These are phyloP conservation scores for Bucorvus abyssinicus DNA, from an alignment of 2,797 vertebrate genomes.

Conservation along the genomic window DNA sequence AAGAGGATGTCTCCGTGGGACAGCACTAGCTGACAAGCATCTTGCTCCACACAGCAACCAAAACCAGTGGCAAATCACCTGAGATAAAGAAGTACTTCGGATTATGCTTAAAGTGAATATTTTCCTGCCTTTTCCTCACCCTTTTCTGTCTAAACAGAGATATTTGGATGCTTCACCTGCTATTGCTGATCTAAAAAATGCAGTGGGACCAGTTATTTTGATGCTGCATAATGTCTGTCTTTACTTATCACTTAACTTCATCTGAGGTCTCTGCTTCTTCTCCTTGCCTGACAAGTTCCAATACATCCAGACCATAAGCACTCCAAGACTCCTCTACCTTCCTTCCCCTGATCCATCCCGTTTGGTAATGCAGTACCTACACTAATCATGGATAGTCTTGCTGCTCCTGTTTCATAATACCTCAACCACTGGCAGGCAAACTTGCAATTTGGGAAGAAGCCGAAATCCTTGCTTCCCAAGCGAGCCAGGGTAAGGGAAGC, in stretches of 20 bases:
- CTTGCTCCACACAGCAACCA: neutral
- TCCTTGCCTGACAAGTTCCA: neutral
- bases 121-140: neutral
- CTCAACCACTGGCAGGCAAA: neutral
- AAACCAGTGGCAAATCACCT: neutral
- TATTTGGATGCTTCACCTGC: neutral
- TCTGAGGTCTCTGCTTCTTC: neutral
- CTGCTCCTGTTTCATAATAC: neutral
- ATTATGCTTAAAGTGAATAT: neutral
- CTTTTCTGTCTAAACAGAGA: neutral
- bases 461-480: neutral
- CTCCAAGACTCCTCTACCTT: neutral
- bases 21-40: neutral
- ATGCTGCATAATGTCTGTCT: neutral
- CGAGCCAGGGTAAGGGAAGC: neutral
- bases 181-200: neutral
- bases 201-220: neutral
- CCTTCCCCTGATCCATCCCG: neutral
- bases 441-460: neutral
- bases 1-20: neutral
- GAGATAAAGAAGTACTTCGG: neutral
- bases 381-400: neutral
- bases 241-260: neutral
- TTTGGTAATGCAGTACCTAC: neutral
- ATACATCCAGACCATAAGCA: neutral